Evolutionary conservation across 2,113 vertebrate species (phyloP).

Genomic region (Zapus hudsonius): DNA sequence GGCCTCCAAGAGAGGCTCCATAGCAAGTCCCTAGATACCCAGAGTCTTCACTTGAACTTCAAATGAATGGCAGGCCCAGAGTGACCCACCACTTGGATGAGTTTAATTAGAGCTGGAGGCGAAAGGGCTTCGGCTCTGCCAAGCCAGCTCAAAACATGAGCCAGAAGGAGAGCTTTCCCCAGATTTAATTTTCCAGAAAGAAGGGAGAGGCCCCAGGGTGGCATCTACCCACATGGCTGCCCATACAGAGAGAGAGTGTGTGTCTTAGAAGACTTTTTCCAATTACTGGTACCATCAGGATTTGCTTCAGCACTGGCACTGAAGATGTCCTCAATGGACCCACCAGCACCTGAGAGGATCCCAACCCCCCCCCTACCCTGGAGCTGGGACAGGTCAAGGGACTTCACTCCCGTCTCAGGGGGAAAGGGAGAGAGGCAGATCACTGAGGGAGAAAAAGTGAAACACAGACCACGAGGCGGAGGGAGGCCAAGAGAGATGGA

Average conservation of each 20-base stretch:
- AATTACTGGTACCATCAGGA: background rate
- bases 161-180: constrained; percentile 17
- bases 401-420: background rate
- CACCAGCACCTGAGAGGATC: fast-evolving
- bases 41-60: background rate
- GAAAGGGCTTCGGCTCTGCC: background rate
- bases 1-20: background rate
- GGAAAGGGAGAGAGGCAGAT: background rate
- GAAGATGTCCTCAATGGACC: background rate
- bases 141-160: background rate
- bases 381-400: background rate
- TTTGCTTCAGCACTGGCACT: fast-evolving
- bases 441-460: background rate
- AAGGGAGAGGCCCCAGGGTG: background rate
- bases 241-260: background rate
- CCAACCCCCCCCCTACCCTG: too few relatives aligned
- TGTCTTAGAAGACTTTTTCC: background rate
- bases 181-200: constrained; percentile 14
- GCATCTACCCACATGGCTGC: background rate
- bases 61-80: background rate
- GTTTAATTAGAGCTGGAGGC: background rate
- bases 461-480: too few relatives aligned
- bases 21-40: background rate
- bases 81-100: background rate
- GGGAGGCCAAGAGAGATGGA: too few relatives aligned